A percentile compares a stretch with the other conserved stretches of the same genome.
Conservation (phyloP, 2,113 vertebrate species). For the Oreochromis spilurus region DNA sequence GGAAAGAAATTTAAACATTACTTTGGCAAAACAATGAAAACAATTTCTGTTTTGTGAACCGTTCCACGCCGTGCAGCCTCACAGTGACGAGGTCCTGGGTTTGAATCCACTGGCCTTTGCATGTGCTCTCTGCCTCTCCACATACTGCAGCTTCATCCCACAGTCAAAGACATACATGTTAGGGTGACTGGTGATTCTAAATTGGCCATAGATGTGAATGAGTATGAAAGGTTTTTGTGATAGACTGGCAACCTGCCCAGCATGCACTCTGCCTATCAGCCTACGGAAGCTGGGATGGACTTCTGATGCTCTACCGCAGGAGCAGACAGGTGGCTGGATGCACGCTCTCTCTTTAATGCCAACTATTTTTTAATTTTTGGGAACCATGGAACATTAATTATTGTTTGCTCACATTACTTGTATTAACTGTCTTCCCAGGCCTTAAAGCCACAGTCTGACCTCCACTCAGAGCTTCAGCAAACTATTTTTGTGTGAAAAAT, state of each 20-base stretch:
- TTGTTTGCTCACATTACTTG: not conserved
- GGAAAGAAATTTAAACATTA: not conserved
- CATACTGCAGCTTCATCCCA: not conserved
- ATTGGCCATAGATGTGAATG: not conserved
- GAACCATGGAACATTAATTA: not conserved
- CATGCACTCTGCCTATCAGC: rapidly evolving
- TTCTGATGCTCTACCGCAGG: not conserved
- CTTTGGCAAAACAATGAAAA: not conserved
- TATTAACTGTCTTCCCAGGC: not conserved
- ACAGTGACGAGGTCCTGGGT: not conserved
- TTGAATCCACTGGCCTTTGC: not conserved
- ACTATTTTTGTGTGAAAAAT: not conserved
- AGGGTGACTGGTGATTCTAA: not conserved
- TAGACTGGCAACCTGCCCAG: not conserved
- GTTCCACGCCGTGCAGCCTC: not conserved
- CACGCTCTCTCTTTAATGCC: not conserved
- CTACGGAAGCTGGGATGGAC: not conserved
- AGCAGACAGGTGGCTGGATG: not conserved
- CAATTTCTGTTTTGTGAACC: not conserved
- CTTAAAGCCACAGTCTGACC: not conserved
- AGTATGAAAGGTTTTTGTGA: not conserved
- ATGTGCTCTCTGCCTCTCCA: not conserved
- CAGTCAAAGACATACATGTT: not conserved
- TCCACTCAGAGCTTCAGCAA: not conserved
- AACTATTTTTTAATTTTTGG: not conserved